Evolutionary conservation across 2,113 vertebrate genomes (phyloP).

Genomic region (Carassius auratus): DNA sequence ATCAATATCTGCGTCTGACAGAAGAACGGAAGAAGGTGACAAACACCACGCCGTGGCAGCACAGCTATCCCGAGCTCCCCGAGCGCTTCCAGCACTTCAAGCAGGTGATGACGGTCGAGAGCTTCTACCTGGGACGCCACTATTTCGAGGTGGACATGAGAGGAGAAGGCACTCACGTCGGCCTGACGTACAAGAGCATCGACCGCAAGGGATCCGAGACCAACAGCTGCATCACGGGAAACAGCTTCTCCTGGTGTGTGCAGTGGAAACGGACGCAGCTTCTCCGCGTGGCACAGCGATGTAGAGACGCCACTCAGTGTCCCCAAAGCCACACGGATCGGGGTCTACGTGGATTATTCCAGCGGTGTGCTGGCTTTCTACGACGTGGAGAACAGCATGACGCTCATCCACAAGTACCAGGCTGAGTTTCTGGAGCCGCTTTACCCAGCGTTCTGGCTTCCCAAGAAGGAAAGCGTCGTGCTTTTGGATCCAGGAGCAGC

Average conservation of each 20-base stretch:
- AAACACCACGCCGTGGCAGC: slow-evolving; percentile 83
- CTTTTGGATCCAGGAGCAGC: slow-evolving; percentile 66
- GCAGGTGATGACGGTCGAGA: slow-evolving; percentile 78
- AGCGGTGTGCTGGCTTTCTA: slow-evolving; percentile 76
- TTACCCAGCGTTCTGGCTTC: slow-evolving; percentile 80
- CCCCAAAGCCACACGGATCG: slow-evolving; percentile 72
- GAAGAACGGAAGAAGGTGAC: slow-evolving; percentile 80
- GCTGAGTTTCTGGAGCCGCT: slow-evolving; percentile 78
- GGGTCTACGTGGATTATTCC: slow-evolving; percentile 76
- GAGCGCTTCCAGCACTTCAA: slow-evolving; percentile 79
- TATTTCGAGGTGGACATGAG: slow-evolving; percentile 81
- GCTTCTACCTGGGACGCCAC: slow-evolving; percentile 80
- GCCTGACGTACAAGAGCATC: slow-evolving; percentile 79
- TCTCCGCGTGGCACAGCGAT: slow-evolving; percentile 82
- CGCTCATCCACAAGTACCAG: slow-evolving; percentile 74
- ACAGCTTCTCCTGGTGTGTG: slow-evolving; percentile 82
- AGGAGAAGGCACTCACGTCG: slow-evolving; percentile 77
- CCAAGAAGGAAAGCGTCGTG: slow-evolving; percentile 81
- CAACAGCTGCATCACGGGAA: slow-evolving; percentile 79
- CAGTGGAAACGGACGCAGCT: slow-evolving; percentile 81
- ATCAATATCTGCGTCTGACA: slow-evolving; percentile 84
- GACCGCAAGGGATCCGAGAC: slow-evolving; percentile 75
- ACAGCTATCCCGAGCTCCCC: slow-evolving; percentile 75
- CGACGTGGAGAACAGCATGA: slow-evolving; percentile 66
- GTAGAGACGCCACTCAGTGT: slow-evolving; percentile 72